These are phyloP conservation scores for Tinea pellionella DNA, from an alignment of 2,888 invertebrate genomes.

Conservation along the genomic window DNA sequence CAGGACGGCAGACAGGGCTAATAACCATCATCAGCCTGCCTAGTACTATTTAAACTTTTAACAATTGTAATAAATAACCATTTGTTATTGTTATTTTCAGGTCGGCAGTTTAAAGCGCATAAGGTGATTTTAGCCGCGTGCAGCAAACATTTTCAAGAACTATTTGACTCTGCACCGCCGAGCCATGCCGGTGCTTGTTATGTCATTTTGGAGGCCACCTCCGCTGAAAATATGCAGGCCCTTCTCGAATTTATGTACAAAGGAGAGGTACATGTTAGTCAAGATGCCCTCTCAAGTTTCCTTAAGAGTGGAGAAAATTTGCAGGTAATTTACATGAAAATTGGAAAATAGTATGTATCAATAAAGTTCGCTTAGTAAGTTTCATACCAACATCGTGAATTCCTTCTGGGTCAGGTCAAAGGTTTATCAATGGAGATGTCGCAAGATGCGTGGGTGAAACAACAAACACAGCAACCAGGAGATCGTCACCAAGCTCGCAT, in stretches of 20 bases:
- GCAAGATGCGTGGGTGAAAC: conserved; percentile 61
- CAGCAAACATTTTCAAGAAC: conserved; percentile 92
- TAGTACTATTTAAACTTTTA: no score
- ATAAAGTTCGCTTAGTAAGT: no score
- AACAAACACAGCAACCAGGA: conserved; percentile 42
- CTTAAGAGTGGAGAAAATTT: conserved; percentile 91
- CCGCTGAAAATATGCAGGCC: conserved; percentile 91
- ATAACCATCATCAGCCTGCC: no score
- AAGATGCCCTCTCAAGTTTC: conserved; percentile 91
- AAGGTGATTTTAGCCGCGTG: conserved; percentile 92
- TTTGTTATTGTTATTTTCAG: no score
- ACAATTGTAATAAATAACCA: no score
- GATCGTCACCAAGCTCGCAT: conserved; percentile 57
- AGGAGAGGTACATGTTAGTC: conserved; percentile 92
- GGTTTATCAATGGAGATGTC: conserved; percentile 66
- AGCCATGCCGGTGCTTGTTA: conserved; percentile 83
- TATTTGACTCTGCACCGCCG: conserved; percentile 88
- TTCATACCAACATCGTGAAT: no score
- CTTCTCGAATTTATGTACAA: conserved; percentile 94
- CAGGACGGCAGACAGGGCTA: no score
- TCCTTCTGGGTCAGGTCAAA: conserved; percentile 46
- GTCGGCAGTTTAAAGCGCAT: conserved; percentile 91
- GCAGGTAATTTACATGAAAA: conserved; percentile 67
- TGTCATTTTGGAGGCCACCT: conserved; percentile 90
- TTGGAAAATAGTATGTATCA: conserved; percentile 17